Percentiles rank a stretch among this genome's conserved stretches.
Conservation (phyloP, 2,113 vertebrate genomes). For the Maylandia zebra region DNA sequence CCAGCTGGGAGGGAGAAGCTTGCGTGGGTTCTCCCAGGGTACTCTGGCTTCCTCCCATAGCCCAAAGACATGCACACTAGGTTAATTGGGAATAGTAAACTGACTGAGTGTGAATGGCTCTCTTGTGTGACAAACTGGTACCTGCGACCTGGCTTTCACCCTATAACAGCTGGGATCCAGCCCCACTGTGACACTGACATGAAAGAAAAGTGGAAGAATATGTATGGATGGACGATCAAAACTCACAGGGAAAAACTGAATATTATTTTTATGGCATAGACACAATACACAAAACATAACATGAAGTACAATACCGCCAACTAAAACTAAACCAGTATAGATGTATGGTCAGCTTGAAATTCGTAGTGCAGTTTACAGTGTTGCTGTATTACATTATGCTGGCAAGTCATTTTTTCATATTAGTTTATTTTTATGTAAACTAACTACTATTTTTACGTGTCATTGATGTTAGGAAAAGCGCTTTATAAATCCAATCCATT, state of each 20-base stretch:
- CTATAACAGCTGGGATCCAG: neutral
- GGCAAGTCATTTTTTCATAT: fast-evolving
- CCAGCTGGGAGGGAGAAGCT: neutral
- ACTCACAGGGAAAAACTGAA: neutral
- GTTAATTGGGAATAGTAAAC: neutral
- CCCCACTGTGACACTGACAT: neutral
- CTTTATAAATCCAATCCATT: neutral
- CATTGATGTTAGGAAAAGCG: neutral
- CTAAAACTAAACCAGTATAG: neutral
- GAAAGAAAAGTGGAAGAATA: neutral
- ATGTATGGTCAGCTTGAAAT: neutral
- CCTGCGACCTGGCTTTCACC: neutral
- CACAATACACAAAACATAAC: neutral
- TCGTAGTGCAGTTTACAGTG: neutral
- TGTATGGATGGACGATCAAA: neutral
- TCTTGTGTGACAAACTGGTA: neutral
- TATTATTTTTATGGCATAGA: neutral
- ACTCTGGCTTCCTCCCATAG: neutral
- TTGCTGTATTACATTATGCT: fast-evolving
- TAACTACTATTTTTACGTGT: neutral
- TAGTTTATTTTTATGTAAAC: fast-evolving
- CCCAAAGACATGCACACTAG: neutral
- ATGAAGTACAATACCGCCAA: fast-evolving
- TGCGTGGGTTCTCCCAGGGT: neutral
- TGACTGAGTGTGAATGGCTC: neutral